Conservation (phyloP, 2,113 vertebrate genomes). For the Nematolebias whitei region DNA sequence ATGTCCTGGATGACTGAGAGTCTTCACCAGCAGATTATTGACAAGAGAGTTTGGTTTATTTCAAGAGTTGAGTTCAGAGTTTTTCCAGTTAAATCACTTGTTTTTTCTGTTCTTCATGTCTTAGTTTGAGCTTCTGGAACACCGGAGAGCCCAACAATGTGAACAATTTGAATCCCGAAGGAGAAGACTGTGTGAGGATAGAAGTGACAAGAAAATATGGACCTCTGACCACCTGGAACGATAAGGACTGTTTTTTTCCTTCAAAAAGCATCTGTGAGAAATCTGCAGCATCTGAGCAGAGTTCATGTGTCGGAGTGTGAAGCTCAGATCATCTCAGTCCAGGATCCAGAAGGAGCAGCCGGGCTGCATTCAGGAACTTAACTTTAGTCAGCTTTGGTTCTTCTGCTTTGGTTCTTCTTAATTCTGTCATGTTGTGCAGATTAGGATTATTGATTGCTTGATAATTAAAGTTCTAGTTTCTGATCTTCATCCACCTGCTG, state of each 20-base stretch:
- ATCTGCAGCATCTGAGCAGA: not conserved
- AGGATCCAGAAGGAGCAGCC: not conserved
- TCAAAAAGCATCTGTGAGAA: not conserved
- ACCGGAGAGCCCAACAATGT: accelerated
- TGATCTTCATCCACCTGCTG: no score
- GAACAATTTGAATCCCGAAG: accelerated
- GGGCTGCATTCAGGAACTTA: not conserved
- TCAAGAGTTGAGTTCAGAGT: not conserved
- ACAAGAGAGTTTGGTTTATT: no score
- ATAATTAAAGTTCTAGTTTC: no score
- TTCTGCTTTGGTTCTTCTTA: no score
- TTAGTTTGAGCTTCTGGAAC: conserved; percentile 15
- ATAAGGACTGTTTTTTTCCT: accelerated
- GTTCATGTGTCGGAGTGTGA: not conserved
- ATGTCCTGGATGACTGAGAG: no score
- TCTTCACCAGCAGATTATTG: no score
- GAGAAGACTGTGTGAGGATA: not conserved
- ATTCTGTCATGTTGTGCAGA: no score
- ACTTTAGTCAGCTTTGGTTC: no score
- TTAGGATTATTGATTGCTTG: no score
- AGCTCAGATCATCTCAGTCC: not conserved
- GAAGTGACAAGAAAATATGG: accelerated
- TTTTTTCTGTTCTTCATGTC: not conserved
- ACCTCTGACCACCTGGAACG: not conserved
- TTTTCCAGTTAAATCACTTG: not conserved